A percentile compares a stretch with the other conserved stretches of the same genome.
These are phyloP conservation scores for Cyclina sinensis DNA, from an alignment of 1,140 invertebrate genomes.

Conservation along the genomic window DNA sequence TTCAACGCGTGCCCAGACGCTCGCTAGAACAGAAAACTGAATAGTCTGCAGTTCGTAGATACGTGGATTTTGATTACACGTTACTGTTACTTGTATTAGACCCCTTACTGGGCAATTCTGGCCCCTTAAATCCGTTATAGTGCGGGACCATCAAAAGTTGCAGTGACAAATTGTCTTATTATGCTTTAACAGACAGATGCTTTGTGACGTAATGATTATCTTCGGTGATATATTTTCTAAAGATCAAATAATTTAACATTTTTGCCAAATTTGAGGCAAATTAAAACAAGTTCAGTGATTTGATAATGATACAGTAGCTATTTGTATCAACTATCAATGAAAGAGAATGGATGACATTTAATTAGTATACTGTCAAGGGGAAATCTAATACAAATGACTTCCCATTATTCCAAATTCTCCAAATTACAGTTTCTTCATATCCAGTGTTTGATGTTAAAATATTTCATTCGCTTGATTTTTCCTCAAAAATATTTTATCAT, in stretches of 20 bases:
- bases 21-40: background rate
- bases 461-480: too few species aligned
- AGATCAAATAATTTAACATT: constrained; percentile 21
- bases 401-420: too few species aligned
- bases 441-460: too few species aligned
- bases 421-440: too few species aligned
- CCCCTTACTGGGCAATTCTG: background rate
- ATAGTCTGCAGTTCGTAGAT: constrained; percentile 4
- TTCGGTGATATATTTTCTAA: background rate
- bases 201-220: background rate
- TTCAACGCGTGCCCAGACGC: background rate
- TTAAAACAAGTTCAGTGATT: constrained; percentile 10
- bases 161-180: constrained; percentile 27
- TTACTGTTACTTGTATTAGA: background rate
- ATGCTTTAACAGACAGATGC: constrained; percentile 1
- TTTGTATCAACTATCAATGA: background rate
- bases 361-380: too few species aligned
- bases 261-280: constrained; percentile 17
- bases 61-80: background rate
- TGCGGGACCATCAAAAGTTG: background rate
- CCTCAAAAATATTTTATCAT: too few species aligned
- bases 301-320: background rate
- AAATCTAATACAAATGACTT: too few species aligned
- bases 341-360: too few species aligned
- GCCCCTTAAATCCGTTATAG: background rate